Evolutionary conservation across 2,797 vertebrate species (phyloP).

Genomic region (Coracias cyanogaster): DNA sequence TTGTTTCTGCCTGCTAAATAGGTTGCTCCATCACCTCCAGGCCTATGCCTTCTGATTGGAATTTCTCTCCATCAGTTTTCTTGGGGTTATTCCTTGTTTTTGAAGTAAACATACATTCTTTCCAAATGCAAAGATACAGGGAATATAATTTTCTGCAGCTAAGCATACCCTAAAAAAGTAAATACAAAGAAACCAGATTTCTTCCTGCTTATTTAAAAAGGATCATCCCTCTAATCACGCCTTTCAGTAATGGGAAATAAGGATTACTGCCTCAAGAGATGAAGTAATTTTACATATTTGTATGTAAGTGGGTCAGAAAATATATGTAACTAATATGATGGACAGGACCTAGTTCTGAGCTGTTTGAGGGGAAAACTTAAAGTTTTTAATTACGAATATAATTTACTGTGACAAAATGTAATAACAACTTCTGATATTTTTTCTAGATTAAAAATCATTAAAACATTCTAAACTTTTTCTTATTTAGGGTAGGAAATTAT

Average conservation of each 20-base stretch:
- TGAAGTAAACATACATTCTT: background rate
- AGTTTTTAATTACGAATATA: background rate
- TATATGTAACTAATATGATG: background rate
- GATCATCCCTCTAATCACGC: background rate
- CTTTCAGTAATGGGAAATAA: background rate
- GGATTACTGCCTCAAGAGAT: background rate
- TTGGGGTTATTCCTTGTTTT: background rate
- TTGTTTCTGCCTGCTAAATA: background rate
- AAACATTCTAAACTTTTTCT: background rate
- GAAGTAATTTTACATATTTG: background rate
- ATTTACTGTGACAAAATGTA: background rate
- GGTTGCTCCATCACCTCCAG: background rate
- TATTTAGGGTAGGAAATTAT: background rate
- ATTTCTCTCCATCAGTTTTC: background rate
- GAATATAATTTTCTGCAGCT: background rate
- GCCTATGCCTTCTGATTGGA: background rate
- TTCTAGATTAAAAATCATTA: background rate
- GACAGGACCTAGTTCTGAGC: background rate
- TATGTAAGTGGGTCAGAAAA: background rate
- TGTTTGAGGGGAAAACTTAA: background rate
- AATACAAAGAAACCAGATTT: background rate
- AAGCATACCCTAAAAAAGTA: background rate
- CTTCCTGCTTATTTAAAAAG: background rate
- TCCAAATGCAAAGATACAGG: background rate
- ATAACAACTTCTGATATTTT: background rate